Percentiles rank a stretch among this genome's conserved stretches.
Conservation (phyloP, 2,888 invertebrate species). For the Nowickia ferox region DNA sequence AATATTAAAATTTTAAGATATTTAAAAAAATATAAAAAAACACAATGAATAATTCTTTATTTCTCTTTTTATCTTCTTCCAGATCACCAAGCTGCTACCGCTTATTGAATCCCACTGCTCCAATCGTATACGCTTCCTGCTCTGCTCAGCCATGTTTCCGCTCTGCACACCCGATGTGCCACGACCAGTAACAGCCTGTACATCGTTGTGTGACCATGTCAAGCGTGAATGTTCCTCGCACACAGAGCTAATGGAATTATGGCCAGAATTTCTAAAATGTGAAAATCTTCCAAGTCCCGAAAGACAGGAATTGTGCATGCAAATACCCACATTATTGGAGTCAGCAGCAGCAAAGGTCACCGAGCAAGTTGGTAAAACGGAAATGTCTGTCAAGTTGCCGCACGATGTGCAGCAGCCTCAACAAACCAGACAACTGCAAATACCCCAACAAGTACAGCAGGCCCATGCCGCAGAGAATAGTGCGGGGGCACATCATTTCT, state of each 20-base stretch:
- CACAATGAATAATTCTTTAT: not conserved
- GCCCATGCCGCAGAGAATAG: conserved; percentile 59
- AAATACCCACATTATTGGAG: conserved; percentile 83
- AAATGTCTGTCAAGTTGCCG: conserved; percentile 24
- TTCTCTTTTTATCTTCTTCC: conserved; percentile 82
- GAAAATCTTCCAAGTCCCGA: conserved; percentile 90
- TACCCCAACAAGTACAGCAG: conserved; percentile 66
- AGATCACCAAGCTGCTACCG: conserved; percentile 89
- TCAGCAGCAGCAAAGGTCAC: conserved; percentile 28
- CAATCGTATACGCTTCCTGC: conserved; percentile 91
- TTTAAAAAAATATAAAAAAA: no score
- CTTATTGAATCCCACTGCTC: conserved; percentile 92
- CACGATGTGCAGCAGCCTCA: conserved; percentile 50
- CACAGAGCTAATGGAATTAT: conserved; percentile 87
- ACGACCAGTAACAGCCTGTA: conserved; percentile 93
- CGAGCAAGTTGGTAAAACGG: conserved; percentile 36
- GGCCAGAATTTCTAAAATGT: conserved; percentile 91
- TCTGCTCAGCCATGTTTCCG: conserved; percentile 95
- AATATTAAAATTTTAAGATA: no score
- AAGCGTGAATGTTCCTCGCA: conserved; percentile 86
- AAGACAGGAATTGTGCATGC: conserved; percentile 90
- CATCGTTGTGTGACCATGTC: conserved; percentile 92
- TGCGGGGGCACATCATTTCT: conserved; percentile 73
- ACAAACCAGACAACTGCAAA: conserved; percentile 58
- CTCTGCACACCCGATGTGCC: conserved; percentile 94